Percentiles rank a stretch among this genome's conserved stretches.
Evolutionary conservation across 30 jellyfish, hydroid and myxozoan genomes (phyloP).

Genomic region (Chrysaora quinquecirrha): DNA sequence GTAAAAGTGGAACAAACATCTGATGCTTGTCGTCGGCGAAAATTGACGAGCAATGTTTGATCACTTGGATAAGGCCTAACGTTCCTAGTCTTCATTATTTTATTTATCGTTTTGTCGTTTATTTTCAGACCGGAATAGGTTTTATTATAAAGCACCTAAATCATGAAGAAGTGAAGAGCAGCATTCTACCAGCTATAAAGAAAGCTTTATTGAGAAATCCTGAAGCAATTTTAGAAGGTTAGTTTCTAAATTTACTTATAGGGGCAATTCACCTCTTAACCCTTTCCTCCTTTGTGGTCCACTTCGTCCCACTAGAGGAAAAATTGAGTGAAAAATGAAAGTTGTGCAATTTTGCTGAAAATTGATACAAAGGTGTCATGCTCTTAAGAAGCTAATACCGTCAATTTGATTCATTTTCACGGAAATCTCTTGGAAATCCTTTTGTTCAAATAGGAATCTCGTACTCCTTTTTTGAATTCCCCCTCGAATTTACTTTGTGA

Average conservation of each 20-base stretch:
- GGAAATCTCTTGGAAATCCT: too few species aligned
- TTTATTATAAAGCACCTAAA: slow-evolving; percentile 76
- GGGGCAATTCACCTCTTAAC: not conserved
- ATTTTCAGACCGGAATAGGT: slow-evolving; percentile 45
- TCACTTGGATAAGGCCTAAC: not conserved
- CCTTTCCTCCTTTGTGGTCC: too few species aligned
- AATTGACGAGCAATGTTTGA: not conserved
- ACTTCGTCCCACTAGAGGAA: not conserved
- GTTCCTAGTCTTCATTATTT: not conserved
- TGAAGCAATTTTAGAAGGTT: slow-evolving; percentile 77
- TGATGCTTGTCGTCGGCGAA: not conserved
- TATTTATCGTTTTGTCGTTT: not conserved
- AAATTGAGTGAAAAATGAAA: too few species aligned
- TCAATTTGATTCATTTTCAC: not conserved
- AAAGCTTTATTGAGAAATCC: slow-evolving; percentile 88
- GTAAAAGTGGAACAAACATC: too few species aligned
- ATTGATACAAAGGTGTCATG: not conserved
- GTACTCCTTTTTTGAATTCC: not conserved
- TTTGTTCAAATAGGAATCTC: too few species aligned
- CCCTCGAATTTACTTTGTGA: not conserved
- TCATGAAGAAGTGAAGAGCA: slow-evolving; percentile 73
- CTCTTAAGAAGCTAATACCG: not conserved
- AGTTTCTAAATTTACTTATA: not conserved
- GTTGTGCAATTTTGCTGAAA: too few species aligned
- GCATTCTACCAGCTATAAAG: slow-evolving; percentile 67